phyloP scores from a whole-genome alignment of 2,888 invertebrate genomes.

The Dorcus hopei region DNA sequence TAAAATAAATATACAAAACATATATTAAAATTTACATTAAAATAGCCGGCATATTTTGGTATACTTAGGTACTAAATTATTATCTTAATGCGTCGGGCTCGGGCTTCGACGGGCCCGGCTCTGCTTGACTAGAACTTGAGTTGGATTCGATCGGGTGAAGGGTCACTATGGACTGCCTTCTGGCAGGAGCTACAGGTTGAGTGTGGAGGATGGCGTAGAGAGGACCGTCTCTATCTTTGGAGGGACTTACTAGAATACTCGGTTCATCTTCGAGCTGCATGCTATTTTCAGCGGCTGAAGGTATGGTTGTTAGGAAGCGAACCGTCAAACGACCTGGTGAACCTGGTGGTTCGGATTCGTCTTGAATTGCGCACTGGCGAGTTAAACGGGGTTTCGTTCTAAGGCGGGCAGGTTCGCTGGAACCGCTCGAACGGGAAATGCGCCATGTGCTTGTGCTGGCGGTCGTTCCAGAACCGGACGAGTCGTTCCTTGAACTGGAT shows the following conservation, averaged over 20 bases:
- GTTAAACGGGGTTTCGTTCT: conserved; percentile 71
- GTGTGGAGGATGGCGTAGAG: conserved; percentile 47
- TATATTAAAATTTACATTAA: conserved; percentile 30
- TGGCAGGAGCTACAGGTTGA: conserved; percentile 27
- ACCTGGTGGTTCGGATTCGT: conserved; percentile 65
- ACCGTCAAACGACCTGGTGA: conserved; percentile 55
- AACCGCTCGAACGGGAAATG: conserved; percentile 78
- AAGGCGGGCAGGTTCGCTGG: conserved; percentile 52
- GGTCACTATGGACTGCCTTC: conserved; percentile 48
- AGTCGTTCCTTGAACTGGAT: conserved; percentile 87
- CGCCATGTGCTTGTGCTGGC: conserved; percentile 89
- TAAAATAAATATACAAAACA: conserved; percentile 36
- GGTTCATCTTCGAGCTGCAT: conserved; percentile 65
- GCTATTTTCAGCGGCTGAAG: conserved; percentile 70
- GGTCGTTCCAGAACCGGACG: conserved; percentile 83
- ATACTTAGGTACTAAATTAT: conserved; percentile 27
- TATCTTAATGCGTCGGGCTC: conserved; percentile 30
- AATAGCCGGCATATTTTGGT: conserved; percentile 25
- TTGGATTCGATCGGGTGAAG: conserved; percentile 43
- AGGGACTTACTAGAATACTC: conserved; percentile 40
- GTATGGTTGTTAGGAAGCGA: conserved; percentile 68
- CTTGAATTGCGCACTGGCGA: conserved; percentile 76
- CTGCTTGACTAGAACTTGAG: conserved; percentile 34
- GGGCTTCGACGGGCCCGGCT: conserved; percentile 30
- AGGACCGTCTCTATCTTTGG: conserved; percentile 43